Base-by-base conservation (phyloP, 2,113 vertebrate genomes). In the Anoura caudifer region DNA sequence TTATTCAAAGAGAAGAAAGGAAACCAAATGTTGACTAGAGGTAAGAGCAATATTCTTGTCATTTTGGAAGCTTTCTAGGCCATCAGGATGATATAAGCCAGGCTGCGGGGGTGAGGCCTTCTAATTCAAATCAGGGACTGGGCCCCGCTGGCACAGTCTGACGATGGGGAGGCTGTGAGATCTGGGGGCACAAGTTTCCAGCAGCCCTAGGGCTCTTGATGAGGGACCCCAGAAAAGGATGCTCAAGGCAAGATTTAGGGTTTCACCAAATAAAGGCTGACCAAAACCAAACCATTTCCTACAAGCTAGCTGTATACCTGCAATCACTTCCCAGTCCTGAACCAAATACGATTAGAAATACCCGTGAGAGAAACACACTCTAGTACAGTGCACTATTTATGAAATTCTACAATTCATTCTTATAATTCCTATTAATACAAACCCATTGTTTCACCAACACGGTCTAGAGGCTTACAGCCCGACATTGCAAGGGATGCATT, bases 271-370 rank as follows among this genome's bases (percentile, higher is more conserved):
- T 13, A 82, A 77, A 89, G 19, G 9, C 43, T 73, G n/a, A 41
- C 69, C 1, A 5, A 80, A 69, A 52, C 50, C 59, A 61, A 86
- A 36, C 24, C 26, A 36, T 67, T 84, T 52, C 38, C 7, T 88
- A 88, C 67, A 43, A 50, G 15, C 45, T 54, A 52, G 24, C 75
- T 80, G 9, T 56, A 67, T 28, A 43, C 36, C 31, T 1, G 20
- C 47, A 47, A 17, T 59, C 31, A 59, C 26, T 63, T 52, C 47
- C 31, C 52, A 54, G 19, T 24, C 61, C 56, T 65, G 36, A 90
- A 33, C 24, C 59, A 54, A 76, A 17, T 80, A 20, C 79, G 31
- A 26, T 47, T 80, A 65, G 81, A 90, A 81, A 76, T 52, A 86
- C 22, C 15, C 12, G 0, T 43, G 36, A 76, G 94, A 80, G 54